A percentile compares a stretch with the other conserved stretches of the same genome.
Conservation (phyloP, 1,140 invertebrate species). For the Gonioctena quinquepunctata region DNA sequence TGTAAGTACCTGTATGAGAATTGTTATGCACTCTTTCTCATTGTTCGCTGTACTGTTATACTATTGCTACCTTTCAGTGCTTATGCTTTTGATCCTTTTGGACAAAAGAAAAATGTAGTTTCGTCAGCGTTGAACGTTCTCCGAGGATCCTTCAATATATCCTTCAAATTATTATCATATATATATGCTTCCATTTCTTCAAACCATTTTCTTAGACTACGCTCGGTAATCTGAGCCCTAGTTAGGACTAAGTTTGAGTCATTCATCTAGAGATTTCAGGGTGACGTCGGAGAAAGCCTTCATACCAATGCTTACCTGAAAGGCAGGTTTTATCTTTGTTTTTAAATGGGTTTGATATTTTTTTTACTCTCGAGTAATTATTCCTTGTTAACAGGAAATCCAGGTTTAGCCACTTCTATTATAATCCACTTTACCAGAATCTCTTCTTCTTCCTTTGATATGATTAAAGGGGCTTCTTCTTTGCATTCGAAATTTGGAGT, state of each 20-base stretch:
- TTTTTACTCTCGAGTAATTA: neutral
- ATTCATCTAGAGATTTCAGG: neutral
- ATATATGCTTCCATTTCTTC: neutral
- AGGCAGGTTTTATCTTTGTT: neutral
- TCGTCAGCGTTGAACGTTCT: neutral
- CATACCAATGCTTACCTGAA: neutral
- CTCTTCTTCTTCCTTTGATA: no score
- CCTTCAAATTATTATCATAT: neutral
- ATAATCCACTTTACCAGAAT: neutral
- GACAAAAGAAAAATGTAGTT: neutral
- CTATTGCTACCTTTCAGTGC: conserved; percentile 6
- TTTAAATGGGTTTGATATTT: neutral
- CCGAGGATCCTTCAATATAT: neutral
- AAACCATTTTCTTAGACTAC: neutral
- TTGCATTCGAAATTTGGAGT: no score
- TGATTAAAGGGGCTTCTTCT: no score
- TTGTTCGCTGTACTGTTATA: neutral
- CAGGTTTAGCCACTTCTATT: no score
- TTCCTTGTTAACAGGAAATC: neutral
- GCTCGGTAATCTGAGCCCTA: no score
- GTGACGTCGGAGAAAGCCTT: neutral
- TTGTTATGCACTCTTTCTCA: conserved; percentile 26
- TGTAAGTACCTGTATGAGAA: no score
- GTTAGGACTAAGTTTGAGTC: neutral
- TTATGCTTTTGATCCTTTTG: neutral